Base-by-base conservation (phyloP, 2,113 vertebrate species). In the Bucco capensis region DNA sequence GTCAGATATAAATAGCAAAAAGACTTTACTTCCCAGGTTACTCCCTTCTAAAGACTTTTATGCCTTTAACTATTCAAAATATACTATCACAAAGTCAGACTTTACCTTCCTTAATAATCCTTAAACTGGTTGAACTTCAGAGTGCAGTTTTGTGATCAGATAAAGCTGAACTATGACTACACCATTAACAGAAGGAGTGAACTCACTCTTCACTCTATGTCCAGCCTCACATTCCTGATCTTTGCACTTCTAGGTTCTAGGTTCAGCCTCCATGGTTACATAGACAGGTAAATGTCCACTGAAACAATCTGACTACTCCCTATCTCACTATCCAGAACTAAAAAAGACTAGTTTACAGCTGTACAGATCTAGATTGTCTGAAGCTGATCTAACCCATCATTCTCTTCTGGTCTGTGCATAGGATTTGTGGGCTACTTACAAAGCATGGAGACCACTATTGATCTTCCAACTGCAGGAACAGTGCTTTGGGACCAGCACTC, bases 261-360 rank as follows among this genome's bases (percentile, higher is more conserved):
- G 6, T 58, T 91, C 62, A 92, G 44, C 16, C 6, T 65, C 46
- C 37, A 49, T 1, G 1, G 10, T 18, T 42, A 14, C 1, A 57
- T 0, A 72, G 31, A 31, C 9, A 37, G 31, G 40, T 9, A 69
- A n/a, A 33, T 8, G 33, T 1, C 7, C 19, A 46, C 4, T 50
- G 22, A 66, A 84, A 65, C 18, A 22, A 65, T 18, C 28, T 53
- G 37, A 70, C 37, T 28, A 38, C 14, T 51, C 15, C 9, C 30
- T n/a, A n/a, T 19, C 4, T 15, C n/a, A 58, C 6, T 0, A 2
- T 23, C 10, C 4, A 64, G 37, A 60, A 38, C 14, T 10, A 3
- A 64, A 33, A n/a, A 4, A 49, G n/a, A 46, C 14, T 51, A 6
- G 3, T 54, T 57, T 47, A 58, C 46, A 35, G 22, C 17, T 65